These are phyloP conservation scores for Tetragnatha versicolor DNA, from an alignment of 1,140 invertebrate genomes.

Conservation along the genomic window DNA sequence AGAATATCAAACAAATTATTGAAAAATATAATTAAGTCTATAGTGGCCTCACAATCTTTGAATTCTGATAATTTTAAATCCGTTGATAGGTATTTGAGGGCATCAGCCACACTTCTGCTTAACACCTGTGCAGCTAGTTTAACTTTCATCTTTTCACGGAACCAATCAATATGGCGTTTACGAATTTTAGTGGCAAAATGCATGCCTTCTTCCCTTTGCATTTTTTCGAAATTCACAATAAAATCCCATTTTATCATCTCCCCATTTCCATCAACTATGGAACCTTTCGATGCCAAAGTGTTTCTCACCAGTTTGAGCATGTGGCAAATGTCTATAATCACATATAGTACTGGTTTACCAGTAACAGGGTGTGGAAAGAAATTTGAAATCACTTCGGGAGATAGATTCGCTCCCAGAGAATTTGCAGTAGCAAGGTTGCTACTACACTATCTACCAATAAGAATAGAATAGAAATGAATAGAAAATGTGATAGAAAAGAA, in stretches of 20 bases:
- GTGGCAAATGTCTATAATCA: background rate
- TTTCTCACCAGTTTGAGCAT: background rate
- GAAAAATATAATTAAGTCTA: background rate
- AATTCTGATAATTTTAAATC: background rate
- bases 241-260: background rate
- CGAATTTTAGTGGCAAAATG: background rate
- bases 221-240: background rate
- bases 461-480: no score
- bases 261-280: background rate
- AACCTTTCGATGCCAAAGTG: background rate
- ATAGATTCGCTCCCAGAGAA: no score
- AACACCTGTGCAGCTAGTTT: background rate
- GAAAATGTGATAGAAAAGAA: no score
- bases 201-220: background rate
- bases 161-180: background rate
- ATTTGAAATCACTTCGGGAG: no score
- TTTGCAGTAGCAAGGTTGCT: no score
- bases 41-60: background rate
- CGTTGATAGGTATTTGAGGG: background rate
- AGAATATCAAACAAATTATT: background rate
- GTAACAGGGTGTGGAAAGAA: no score
- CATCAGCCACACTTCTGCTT: background rate
- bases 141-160: background rate
- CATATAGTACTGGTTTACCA: no score
- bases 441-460: no score